These are phyloP conservation scores for Leptinotarsa lineolata DNA, from an alignment of 1,140 invertebrate species.

Conservation along the genomic window DNA sequence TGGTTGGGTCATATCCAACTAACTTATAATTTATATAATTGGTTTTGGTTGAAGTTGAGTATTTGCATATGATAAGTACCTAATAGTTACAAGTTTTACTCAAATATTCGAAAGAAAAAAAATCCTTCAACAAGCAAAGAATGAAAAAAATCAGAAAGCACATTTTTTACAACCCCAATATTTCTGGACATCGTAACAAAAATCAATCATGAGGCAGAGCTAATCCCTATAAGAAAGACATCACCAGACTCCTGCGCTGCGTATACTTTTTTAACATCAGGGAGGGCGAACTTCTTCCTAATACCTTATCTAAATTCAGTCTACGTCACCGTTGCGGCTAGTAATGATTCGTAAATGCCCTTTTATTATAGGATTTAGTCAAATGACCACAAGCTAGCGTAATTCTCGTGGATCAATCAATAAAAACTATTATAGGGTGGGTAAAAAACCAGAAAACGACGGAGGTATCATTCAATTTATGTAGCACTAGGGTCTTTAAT, in stretches of 20 bases:
- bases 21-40: no score
- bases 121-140: no score
- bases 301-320: slow-evolving; percentile 30
- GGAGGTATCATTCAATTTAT: no score
- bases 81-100: no score
- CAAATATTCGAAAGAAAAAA: no score
- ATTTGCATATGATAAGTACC: no score
- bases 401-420: slow-evolving; percentile 3
- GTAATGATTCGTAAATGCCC: slow-evolving; percentile 30
- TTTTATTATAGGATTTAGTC: slow-evolving; percentile 30
- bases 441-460: not conserved
- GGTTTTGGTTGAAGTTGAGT: no score
- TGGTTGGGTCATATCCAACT: no score
- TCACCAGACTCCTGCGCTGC: not conserved
- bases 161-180: no score
- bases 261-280: slow-evolving; percentile 6
- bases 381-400: slow-evolving; percentile 22
- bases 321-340: slow-evolving; percentile 19
- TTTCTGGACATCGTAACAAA: not conserved
- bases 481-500: no score
- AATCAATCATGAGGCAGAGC: not conserved
- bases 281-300: slow-evolving; percentile 22
- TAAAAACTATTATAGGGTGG: slow-evolving; percentile 16
- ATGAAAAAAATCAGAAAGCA: no score
- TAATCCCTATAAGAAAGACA: not conserved